These are phyloP conservation scores for Pecten maximus DNA, from an alignment of 2,888 invertebrate genomes.

Conservation along the genomic window DNA sequence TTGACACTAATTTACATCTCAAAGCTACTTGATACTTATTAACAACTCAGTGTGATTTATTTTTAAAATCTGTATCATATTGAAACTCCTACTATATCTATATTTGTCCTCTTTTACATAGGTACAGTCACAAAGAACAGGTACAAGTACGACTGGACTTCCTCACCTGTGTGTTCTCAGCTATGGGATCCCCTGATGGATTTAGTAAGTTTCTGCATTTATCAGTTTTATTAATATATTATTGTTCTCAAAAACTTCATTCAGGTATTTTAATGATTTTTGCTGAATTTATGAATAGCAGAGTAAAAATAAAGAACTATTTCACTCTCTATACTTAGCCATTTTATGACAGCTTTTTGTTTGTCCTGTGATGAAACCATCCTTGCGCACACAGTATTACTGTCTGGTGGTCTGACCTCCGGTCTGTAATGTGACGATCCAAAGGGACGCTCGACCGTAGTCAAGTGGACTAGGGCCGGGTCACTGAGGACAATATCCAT, in stretches of 20 bases:
- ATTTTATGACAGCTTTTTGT: no score
- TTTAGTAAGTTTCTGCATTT: constrained; percentile 85
- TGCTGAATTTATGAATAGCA: no score
- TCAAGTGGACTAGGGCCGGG: background rate
- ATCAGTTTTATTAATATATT: no score
- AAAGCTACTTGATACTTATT: no score
- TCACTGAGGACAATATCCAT: background rate
- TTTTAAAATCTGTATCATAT: no score
- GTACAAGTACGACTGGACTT: constrained; percentile 95
- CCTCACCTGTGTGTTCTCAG: constrained; percentile 95
- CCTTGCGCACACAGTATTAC: constrained; percentile 29
- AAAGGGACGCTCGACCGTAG: background rate
- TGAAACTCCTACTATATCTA: no score
- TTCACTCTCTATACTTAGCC: no score
- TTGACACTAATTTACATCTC: no score
- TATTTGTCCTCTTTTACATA: constrained; percentile 55
- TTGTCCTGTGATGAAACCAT: constrained; percentile 17
- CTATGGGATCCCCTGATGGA: constrained; percentile 93
- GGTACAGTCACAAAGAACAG: constrained; percentile 86
- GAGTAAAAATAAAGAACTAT: no score
- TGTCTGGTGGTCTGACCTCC: background rate
- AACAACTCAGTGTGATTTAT: no score
- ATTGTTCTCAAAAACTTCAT: no score
- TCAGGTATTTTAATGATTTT: no score
- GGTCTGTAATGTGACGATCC: background rate